Evolutionary conservation across 2,888 invertebrate species (phyloP), one percentile per base, ranked within the genome.

Genomic region (Seira musarum): DNA sequence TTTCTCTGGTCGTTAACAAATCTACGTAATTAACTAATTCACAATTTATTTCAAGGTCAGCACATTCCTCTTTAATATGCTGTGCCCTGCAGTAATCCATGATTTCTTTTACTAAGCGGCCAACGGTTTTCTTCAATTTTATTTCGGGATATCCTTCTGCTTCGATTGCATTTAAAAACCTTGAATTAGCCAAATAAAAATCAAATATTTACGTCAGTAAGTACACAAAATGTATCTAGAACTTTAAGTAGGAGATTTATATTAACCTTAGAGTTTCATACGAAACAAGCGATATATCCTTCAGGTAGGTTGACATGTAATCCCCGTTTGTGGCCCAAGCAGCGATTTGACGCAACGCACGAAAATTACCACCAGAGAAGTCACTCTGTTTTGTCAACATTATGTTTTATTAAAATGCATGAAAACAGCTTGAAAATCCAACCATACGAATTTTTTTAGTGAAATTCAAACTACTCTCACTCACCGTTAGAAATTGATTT

Each of bases 261-360:
- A 68, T 24, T 61, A 49, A 69, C 68, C 40, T 69, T 8, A 46
- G 19, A 17, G 49, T 57, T 1, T 53, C n/a, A 10, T 61, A 66
- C 0, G 53, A 17, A 17, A 70, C 61, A 13, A 57, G 8, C 5
- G 57, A 15, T 13, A 60, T 35, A 10, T 78, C 71, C 22, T 78
- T 78, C 2, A 78, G 40, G 19, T 63, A 71, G 6, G 71, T 60
- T 5, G 78, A 67, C 3, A 25, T 67, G 49, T 78, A 78, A 19
- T 73, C 74, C 0, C 95, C 95, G 89, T 96, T 96, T 1, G 95
- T 95, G 0, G 95, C 96, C 97, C 97, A 97, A 87, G 96, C 95
- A 6, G 94, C 94, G 87, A 97, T 91, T 83, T 95, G 93, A 78
- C 93, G 92, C 87, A 97, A 92, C 25, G 95, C 90, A 84, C 92